phyloP scores from a whole-genome alignment of 2,113 vertebrate genomes.

The Phylloscopus whistleri region DNA sequence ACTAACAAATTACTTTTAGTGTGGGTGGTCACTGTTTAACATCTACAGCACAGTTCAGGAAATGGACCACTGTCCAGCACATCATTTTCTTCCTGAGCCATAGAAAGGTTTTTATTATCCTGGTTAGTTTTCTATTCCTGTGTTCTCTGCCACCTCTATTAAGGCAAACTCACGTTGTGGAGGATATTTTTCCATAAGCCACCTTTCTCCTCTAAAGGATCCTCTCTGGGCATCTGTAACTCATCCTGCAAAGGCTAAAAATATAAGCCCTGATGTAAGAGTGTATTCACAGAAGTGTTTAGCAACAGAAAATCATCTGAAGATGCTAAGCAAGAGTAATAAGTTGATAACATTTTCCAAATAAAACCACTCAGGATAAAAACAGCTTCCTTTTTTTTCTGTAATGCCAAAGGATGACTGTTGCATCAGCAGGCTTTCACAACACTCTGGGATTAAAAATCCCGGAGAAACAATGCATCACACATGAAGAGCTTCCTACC shows the following conservation, averaged over 20 bases:
- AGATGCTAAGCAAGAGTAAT: background rate
- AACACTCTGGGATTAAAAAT: slow-evolving; percentile 1
- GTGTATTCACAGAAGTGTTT: background rate
- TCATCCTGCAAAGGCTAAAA: background rate
- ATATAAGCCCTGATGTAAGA: background rate
- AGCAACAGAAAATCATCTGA: background rate
- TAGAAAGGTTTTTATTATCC: background rate
- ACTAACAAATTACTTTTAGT: background rate
- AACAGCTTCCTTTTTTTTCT: background rate
- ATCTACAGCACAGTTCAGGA: background rate
- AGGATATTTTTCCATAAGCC: background rate
- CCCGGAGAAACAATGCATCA: slow-evolving; percentile 31
- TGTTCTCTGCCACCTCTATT: background rate
- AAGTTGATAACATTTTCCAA: slow-evolving; percentile 14
- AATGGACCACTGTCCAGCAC: background rate
- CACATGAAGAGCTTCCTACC: slow-evolving; percentile 19
- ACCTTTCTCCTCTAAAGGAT: background rate
- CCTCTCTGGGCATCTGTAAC: background rate
- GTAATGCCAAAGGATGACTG: background rate
- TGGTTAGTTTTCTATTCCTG: background rate
- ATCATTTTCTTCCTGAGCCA: background rate
- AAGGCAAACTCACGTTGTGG: background rate
- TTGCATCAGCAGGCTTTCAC: slow-evolving; percentile 43
- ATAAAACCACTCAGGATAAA: slow-evolving; percentile 16
- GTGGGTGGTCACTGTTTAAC: background rate